These are phyloP conservation scores for Zalophus californianus DNA, from an alignment of 2,797 vertebrate genomes.

Conservation along the genomic window DNA sequence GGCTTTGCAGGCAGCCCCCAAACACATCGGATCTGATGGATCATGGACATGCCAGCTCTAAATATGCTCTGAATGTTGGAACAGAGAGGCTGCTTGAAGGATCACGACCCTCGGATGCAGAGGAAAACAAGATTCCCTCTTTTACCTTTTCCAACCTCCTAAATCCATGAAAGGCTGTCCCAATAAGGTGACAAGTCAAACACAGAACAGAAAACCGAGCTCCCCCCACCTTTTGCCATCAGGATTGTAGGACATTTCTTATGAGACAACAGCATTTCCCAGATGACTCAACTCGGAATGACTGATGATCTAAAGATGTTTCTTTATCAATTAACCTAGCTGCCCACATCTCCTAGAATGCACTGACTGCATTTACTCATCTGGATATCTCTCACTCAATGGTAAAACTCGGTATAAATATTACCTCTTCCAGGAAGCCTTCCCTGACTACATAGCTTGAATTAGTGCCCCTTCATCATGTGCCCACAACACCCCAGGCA, in stretches of 20 bases:
- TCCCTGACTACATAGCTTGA: background rate
- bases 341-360: background rate
- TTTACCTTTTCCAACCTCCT: background rate
- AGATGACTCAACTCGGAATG: background rate
- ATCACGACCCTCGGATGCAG: background rate
- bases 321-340: background rate
- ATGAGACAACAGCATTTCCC: background rate
- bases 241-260: background rate
- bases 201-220: background rate
- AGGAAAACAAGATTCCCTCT: background rate
- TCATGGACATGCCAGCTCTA: background rate
- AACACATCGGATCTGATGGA: background rate
- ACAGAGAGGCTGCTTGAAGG: background rate
- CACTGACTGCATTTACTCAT: background rate
- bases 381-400: background rate
- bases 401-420: background rate
- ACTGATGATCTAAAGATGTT: background rate
- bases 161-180: background rate
- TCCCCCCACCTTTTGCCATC: background rate
- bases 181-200: background rate
- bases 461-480: background rate
- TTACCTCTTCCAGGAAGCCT: background rate
- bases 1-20: background rate
- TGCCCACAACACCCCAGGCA: background rate
- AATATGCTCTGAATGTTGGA: background rate